These are phyloP conservation scores for Coreoperca whiteheadi DNA, from an alignment of 2,113 vertebrate genomes.

Conservation along the genomic window DNA sequence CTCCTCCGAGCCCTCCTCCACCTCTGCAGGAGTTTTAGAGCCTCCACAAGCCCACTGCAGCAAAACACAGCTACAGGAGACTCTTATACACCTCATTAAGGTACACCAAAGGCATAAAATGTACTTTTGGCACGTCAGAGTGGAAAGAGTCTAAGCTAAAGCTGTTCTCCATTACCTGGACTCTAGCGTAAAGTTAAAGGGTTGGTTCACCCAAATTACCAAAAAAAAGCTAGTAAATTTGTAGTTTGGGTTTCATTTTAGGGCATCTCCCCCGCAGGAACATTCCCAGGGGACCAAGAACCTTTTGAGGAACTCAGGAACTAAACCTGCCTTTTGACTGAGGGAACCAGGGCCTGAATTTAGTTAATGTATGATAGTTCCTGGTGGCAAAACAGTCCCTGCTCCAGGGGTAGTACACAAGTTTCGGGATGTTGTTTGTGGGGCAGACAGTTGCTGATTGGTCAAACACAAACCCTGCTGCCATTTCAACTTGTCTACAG, in stretches of 20 bases:
- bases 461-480: neutral
- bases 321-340: neutral
- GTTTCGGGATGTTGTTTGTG: too few relatives aligned
- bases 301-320: neutral
- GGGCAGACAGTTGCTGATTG: neutral
- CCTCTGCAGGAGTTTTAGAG: conserved; percentile 82
- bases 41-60: conserved; percentile 85
- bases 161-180: neutral
- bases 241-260: neutral
- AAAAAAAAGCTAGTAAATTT: neutral
- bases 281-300: neutral
- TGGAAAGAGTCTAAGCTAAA: neutral
- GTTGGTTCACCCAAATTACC: too few relatives aligned
- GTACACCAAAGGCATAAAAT: conserved; percentile 72
- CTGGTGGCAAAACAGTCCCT: neutral
- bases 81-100: conserved; percentile 95
- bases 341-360: neutral
- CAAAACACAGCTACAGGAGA: conserved; percentile 93
- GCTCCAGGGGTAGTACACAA: too few relatives aligned
- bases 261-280: neutral
- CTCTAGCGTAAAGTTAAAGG: neutral
- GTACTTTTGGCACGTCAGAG: neutral
- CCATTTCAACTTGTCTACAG: too few relatives aligned
- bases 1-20: conserved; percentile 78
- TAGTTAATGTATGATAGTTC: neutral